Evolutionary conservation across 2,888 invertebrate genomes (phyloP).

Genomic region (Acleris emargana): DNA sequence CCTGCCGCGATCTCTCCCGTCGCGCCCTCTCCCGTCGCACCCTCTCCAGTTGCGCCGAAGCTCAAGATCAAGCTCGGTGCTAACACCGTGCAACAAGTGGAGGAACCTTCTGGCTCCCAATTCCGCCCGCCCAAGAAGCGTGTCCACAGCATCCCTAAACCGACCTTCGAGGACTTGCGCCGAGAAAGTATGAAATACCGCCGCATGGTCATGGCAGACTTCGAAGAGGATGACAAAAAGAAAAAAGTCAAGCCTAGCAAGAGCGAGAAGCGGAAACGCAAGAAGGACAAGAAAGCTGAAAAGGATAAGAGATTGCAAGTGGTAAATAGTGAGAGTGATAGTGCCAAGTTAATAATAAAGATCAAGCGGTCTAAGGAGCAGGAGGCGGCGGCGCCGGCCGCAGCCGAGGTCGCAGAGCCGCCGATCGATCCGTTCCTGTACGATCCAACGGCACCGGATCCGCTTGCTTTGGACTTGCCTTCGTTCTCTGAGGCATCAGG

Average conservation of each 20-base stretch:
- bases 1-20: conserved; percentile 54
- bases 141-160: conserved; percentile 84
- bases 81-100: conserved; percentile 81
- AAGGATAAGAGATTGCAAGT: conserved; percentile 79
- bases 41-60: conserved; percentile 84
- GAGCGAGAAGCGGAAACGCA: conserved; percentile 74
- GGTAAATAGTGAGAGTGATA: conserved; percentile 78
- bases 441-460: conserved; percentile 75
- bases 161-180: conserved; percentile 91
- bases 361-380: conserved; percentile 84
- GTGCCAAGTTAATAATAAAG: conserved; percentile 90
- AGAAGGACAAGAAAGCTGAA: conserved; percentile 83
- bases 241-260: conserved; percentile 72
- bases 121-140: conserved; percentile 93
- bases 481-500: conserved; percentile 69
- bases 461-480: conserved; percentile 71
- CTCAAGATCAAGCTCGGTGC: conserved; percentile 90
- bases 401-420: conserved; percentile 52
- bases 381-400: conserved; percentile 55
- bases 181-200: conserved; percentile 95
- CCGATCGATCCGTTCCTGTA: conserved; percentile 74
- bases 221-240: conserved; percentile 87
- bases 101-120: conserved; percentile 76
- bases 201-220: conserved; percentile 92
- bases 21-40: conserved; percentile 67